phyloP scores from a whole-genome alignment of 2,888 invertebrate genomes.

The Eueremaeus valkanovi region DNA sequence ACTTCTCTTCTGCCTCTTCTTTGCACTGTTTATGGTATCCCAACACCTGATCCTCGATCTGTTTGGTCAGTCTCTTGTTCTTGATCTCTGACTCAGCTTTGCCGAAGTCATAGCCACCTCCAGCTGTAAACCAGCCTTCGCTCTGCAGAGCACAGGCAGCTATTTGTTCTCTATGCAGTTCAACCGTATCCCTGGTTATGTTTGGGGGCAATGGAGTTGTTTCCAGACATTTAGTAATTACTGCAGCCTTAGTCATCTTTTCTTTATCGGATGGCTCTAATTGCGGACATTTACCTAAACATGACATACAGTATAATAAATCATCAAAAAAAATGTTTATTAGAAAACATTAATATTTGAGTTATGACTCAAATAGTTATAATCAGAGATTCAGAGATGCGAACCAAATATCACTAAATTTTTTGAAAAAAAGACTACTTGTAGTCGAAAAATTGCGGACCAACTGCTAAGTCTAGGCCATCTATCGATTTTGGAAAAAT shows the following conservation, averaged over 20 bases:
- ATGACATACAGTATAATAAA: not conserved
- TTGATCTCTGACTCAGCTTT: constrained; percentile 44
- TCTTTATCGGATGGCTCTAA: constrained; percentile 42
- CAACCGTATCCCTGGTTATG: constrained; percentile 44
- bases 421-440: no score
- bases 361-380: no score
- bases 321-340: not conserved
- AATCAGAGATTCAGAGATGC: no score
- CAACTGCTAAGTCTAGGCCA: no score
- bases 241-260: constrained; percentile 41
- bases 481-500: no score
- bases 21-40: constrained; percentile 41
- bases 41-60: constrained; percentile 40
- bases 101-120: constrained; percentile 37
- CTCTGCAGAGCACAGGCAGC: constrained; percentile 43
- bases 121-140: constrained; percentile 40
- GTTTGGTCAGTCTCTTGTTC: constrained; percentile 35
- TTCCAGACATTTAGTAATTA: constrained; percentile 43
- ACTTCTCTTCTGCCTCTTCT: constrained; percentile 42
- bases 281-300: constrained; percentile 40
- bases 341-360: no score
- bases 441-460: no score
- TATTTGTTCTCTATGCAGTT: constrained; percentile 43
- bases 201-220: constrained; percentile 42
- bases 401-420: no score